These are phyloP conservation scores for Tychaedon coryphoeus DNA, from an alignment of 2,113 vertebrate species.

Conservation along the genomic window DNA sequence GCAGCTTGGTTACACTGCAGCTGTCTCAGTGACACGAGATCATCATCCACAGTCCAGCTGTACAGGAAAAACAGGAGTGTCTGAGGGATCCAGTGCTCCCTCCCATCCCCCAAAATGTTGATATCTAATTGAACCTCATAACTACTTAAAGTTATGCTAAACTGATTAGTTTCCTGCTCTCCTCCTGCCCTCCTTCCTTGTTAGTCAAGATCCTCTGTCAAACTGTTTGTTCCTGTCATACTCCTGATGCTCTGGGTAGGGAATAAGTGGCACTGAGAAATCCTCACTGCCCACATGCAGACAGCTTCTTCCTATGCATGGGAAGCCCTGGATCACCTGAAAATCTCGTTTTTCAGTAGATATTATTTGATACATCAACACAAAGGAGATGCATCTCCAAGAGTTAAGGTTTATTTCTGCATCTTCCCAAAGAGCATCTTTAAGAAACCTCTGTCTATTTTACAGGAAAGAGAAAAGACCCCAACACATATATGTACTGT, in stretches of 20 bases:
- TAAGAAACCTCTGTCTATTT: neutral
- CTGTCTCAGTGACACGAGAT: neutral
- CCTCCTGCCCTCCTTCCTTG: neutral
- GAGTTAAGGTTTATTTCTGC: neutral
- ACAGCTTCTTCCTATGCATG: neutral
- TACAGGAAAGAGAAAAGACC: neutral
- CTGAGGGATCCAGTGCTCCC: neutral
- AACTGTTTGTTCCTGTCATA: neutral
- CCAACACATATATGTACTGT: neutral
- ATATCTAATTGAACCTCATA: neutral
- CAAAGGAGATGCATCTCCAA: neutral
- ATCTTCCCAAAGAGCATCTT: neutral
- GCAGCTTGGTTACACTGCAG: neutral
- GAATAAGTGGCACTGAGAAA: neutral
- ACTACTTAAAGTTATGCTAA: neutral
- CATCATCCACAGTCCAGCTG: neutral
- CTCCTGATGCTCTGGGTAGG: neutral
- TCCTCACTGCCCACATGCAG: neutral
- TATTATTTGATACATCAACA: neutral
- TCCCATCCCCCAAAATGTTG: neutral
- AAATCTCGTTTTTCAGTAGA: neutral
- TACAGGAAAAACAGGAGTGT: neutral
- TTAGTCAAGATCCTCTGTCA: neutral
- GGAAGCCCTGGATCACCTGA: neutral
- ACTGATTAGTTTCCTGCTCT: neutral